Percentiles rank a stretch among this genome's conserved stretches.
These are phyloP conservation scores for Amblyraja radiata DNA, from an alignment of 2,797 vertebrate species.

Conservation along the genomic window DNA sequence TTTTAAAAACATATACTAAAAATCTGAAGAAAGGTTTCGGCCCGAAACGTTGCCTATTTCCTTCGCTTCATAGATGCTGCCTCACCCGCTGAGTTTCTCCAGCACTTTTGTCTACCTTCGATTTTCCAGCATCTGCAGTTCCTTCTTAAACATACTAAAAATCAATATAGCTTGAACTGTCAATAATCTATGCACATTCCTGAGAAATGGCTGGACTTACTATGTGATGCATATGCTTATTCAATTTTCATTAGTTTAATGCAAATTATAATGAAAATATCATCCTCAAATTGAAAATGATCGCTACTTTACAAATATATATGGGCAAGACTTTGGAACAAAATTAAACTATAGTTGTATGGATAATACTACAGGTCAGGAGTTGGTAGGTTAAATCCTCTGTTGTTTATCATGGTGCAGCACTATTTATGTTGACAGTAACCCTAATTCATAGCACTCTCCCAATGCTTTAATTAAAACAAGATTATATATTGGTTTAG, in stretches of 20 bases:
- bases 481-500: neutral
- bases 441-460: neutral
- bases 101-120: no score
- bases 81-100: no score
- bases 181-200: neutral
- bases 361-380: neutral
- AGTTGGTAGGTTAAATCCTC: neutral
- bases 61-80: no score
- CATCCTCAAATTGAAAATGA: neutral
- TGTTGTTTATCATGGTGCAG: neutral
- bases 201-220: neutral
- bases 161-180: neutral
- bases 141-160: neutral
- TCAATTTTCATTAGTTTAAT: neutral
- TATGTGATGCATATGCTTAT: neutral
- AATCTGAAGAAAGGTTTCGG: no score
- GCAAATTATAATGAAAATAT: neutral
- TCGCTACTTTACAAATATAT: constrained; percentile 16
- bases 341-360: neutral
- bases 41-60: no score
- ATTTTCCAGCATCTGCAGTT: no score
- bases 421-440: neutral
- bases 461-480: neutral
- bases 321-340: neutral
- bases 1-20: neutral